Percentiles rank a stretch among this genome's conserved stretches.
These are phyloP conservation scores for Synanthedon tipuliformis DNA, from an alignment of 2,888 invertebrate genomes.

Conservation along the genomic window DNA sequence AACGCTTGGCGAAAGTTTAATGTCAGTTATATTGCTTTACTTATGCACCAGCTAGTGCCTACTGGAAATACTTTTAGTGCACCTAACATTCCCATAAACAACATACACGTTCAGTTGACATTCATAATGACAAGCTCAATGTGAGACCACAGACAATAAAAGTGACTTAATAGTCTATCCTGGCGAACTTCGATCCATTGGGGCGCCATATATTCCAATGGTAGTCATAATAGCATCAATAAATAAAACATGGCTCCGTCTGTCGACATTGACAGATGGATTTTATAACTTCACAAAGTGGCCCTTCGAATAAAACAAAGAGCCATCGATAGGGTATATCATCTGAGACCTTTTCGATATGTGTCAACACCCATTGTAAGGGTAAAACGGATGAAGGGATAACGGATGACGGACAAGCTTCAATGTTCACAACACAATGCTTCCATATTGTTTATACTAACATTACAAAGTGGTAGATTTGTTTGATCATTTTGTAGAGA, in stretches of 20 bases:
- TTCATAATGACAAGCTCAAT: neutral
- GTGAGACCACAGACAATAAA: neutral
- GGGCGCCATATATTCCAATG: neutral
- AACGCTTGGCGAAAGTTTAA: too few species aligned
- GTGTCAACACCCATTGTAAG: too few species aligned
- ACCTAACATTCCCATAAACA: too few species aligned
- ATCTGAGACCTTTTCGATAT: neutral
- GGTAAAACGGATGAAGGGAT: too few species aligned
- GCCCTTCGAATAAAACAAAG: neutral
- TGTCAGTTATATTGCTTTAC: too few species aligned
- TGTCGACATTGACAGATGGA: constrained; percentile 26
- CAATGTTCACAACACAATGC: too few species aligned
- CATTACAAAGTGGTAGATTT: too few species aligned
- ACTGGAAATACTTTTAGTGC: too few species aligned
- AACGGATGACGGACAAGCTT: too few species aligned
- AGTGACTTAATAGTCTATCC: neutral
- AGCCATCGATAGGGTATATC: constrained; percentile 1
- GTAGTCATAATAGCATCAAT: constrained; percentile 10
- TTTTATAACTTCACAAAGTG: constrained; percentile 13
- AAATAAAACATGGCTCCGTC: constrained; percentile 26
- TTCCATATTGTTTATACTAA: too few species aligned
- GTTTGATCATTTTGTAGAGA: too few species aligned
- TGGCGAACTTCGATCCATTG: neutral
- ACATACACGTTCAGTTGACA: neutral
- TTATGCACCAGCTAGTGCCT: too few species aligned